Evolutionary conservation across 2,888 invertebrate genomes (phyloP).

Genomic region (Athalia circularis): DNA sequence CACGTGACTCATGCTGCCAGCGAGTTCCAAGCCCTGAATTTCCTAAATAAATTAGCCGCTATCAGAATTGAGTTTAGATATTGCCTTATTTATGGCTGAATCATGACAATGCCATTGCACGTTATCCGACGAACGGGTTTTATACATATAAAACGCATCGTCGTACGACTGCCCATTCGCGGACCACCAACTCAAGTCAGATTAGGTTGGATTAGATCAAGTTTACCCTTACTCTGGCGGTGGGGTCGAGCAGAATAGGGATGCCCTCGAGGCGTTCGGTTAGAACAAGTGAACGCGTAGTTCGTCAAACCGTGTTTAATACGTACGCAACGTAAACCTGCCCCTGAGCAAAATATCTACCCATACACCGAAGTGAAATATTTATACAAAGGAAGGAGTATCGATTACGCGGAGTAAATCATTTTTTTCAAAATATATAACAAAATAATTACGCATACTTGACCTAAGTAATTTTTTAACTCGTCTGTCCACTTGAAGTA

Average conservation of each 20-base stretch:
- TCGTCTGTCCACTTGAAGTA: no score
- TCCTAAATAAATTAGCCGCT: slow-evolving; percentile 72
- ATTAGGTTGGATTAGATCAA: slow-evolving; percentile 36
- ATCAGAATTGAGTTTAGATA: slow-evolving; percentile 64
- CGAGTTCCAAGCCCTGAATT: slow-evolving; percentile 51
- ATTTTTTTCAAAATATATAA: no score
- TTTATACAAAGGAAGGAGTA: not conserved
- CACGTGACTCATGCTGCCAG: slow-evolving; percentile 69
- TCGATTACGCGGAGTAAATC: no score
- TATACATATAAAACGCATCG: slow-evolving; percentile 18
- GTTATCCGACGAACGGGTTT: slow-evolving; percentile 38
- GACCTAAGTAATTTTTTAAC: no score
- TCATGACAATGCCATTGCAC: slow-evolving; percentile 61
- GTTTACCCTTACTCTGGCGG: not conserved
- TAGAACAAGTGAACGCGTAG: slow-evolving; percentile 65
- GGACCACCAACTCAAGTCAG: slow-evolving; percentile 31
- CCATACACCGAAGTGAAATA: no score
- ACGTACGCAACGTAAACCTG: not conserved
- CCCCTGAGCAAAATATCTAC: not conserved
- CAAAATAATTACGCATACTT: no score
- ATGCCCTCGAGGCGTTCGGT: slow-evolving; percentile 57
- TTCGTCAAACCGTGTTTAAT: slow-evolving; percentile 42
- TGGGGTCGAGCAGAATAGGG: slow-evolving; percentile 19
- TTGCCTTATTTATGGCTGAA: slow-evolving; percentile 66
- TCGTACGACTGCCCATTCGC: not conserved